Base-by-base conservation (phyloP, 2,797 vertebrate genomes). In the Parotocinclus haroldoi region DNA sequence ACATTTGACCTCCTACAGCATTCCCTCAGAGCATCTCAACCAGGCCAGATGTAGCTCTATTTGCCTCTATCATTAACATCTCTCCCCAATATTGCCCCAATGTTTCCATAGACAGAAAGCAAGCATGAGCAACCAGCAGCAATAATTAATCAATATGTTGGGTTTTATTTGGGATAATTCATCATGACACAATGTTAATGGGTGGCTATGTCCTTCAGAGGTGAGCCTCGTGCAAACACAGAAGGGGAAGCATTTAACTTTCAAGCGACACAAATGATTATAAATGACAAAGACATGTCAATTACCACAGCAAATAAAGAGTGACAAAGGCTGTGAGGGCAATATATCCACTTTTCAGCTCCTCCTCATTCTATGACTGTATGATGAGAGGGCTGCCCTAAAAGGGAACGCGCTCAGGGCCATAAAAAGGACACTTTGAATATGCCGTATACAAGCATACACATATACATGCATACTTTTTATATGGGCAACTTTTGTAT, bases 151-250 rank as follows among this genome's bases (percentile, higher is more conserved):
- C 89, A 91, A 91, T 91, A 90, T 91, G 92, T 90, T 90, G 87
- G 86, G 89, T 91, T 93, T 94, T 93, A 93, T 94, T 94, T 92
- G 91, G 92, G 88, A 91, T 91, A 94, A 95, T 96, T 95, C 89
- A 96, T 96, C 94, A 93, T 91, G 91, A 92, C 92, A 91, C 84
- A 88, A 91, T 93, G 93, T 95, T 94, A 95, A 95, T 91, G 91
- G 90, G 91, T 88, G 89, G 91, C 88, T 87, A 88, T 91, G 93
- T 88, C 91, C 93, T 95, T 94, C 91, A 93, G 88, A 93, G 91
- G 89, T 91, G 91, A 93, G 90, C 91, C 90, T 93, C 92, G 93
- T 93, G 92, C 91, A 93, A 93, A 95, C 91, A 91, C 73, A 93
- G 92, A 89, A 84, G 83, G 89, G 84, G 83, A 90, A 89, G 92